Base-by-base conservation (phyloP, 2,113 vertebrate species). In the Muntiacus reevesi region DNA sequence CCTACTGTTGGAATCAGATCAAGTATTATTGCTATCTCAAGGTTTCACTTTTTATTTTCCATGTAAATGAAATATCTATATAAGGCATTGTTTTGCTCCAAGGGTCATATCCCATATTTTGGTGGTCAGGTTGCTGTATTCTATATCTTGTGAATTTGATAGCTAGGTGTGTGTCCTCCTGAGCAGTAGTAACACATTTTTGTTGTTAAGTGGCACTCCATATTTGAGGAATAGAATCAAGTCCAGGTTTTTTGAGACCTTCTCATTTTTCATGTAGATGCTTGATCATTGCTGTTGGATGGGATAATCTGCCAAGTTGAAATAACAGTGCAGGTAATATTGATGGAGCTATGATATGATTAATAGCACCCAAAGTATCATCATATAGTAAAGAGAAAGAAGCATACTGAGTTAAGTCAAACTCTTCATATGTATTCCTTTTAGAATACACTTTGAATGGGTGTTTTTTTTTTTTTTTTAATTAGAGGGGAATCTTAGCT, bases 181-280 rank as follows among this genome's bases (percentile, higher is more conserved):
- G 76, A 87, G 90, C 64, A 93, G 47, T 28, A 60, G 67, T 25
- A 88, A 94, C 55, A 60, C 54, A 92, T 96, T 95, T 94, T 47
- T 78, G 92, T 95, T 97, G 83, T 2, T 95, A 96, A 98, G 55
- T 84, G 93, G 60, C 33, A 83, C 78, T 79, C 36, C 23, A 84
- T 84, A 27, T 62, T 87, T 81, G 30, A 97, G 33, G 50, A 94
- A 50, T 25, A 92, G 74, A 83, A 62, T 47, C 74, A 98, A 98
- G 43, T 67, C 21, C 40, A 93, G 16, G 84, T 3, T 50, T 79
- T 50, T 64, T 90, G 64, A 98, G 91, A 54, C 54, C 1, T 40
- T 81, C 36, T 93, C 89, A 89, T 89, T 98, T 97, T 98, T 98
- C 94, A 95, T 30, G 11, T 30, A 79, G 50, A 97, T 89, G 78